phyloP scores from a whole-genome alignment of 2,113 vertebrate genomes.

The Neotoma lepida region DNA sequence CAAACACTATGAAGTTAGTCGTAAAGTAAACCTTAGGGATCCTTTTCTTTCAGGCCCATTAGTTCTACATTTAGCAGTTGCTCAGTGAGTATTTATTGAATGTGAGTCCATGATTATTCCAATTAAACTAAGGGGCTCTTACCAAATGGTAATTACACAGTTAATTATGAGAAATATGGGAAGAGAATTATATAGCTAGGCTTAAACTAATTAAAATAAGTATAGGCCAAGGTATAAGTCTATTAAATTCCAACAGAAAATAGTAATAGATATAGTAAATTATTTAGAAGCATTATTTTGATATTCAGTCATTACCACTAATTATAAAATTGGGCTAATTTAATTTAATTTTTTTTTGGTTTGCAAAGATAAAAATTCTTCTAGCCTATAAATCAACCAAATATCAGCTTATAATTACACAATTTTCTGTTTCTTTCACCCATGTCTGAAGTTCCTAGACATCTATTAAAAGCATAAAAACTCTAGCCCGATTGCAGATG shows the following conservation, averaged over 20 bases:
- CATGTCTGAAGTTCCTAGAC: neutral
- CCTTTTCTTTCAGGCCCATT: conserved; percentile 35
- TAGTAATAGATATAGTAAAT: neutral
- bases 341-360: neutral
- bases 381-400: neutral
- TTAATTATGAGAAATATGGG: conserved; percentile 59
- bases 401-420: neutral
- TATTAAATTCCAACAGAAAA: conserved; percentile 62
- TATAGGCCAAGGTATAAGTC: conserved; percentile 27
- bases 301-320: conserved; percentile 48
- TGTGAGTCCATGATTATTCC: conserved; percentile 51
- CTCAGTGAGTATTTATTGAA: conserved; percentile 58
- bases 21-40: neutral
- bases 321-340: conserved; percentile 26
- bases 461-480: neutral
- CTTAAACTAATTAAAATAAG: conserved; percentile 61
- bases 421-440: neutral
- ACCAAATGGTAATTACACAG: conserved; percentile 60
- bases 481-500: neutral
- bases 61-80: conserved; percentile 5
- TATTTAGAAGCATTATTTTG: conserved; percentile 36
- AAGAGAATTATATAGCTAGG: conserved; percentile 24
- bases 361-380: conserved; percentile 45
- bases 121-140: conserved; percentile 61
- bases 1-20: neutral